Percentiles rank a stretch among this genome's conserved stretches.
Conservation (phyloP, 30 jellyfish, hydroid and myxozoan genomes). For the Catostylus mosaicus region DNA sequence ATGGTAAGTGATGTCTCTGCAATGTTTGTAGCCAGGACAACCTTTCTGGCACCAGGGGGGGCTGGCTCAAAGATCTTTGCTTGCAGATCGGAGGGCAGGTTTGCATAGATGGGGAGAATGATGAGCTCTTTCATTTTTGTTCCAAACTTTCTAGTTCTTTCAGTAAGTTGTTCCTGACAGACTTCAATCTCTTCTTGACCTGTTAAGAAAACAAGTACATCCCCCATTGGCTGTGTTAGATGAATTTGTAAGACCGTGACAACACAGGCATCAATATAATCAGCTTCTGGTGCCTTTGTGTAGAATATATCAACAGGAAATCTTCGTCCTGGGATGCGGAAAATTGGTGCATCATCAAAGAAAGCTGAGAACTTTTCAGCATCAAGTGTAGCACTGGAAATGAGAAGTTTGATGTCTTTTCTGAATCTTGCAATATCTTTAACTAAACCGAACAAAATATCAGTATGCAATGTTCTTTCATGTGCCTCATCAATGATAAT, state of each 20-base stretch:
- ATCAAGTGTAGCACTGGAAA: constrained; percentile 99
- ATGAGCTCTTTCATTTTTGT: constrained; percentile 89
- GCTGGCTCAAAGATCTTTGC: constrained; percentile 99
- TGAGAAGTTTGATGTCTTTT: constrained; percentile 87
- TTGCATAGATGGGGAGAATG: constrained; percentile 96
- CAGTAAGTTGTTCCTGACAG: constrained; percentile 91
- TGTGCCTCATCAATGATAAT: constrained; percentile 99
- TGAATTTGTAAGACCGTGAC: constrained; percentile 99
- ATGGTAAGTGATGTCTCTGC: constrained; percentile 99
- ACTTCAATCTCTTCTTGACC: constrained; percentile 99
- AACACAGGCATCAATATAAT: constrained; percentile 98
- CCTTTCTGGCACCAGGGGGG: constrained; percentile 99
- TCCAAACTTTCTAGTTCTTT: constrained; percentile 92
- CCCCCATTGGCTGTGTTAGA: constrained; percentile 99
- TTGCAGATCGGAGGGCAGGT: constrained; percentile 98
- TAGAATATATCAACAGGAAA: constrained; percentile 98
- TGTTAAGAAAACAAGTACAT: constrained; percentile 92
- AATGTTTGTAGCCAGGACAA: constrained; percentile 97
- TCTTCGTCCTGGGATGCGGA: constrained; percentile 99
- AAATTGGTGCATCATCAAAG: constrained; percentile 99
- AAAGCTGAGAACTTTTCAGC: constrained; percentile 98
- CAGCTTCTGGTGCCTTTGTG: constrained; percentile 99
- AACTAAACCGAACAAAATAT: constrained; percentile 94
- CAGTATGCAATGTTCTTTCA: constrained; percentile 99
- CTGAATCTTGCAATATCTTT: constrained; percentile 99